These are phyloP conservation scores for Danio albolineatus DNA, from an alignment of 2,797 vertebrate genomes.

Conservation along the genomic window DNA sequence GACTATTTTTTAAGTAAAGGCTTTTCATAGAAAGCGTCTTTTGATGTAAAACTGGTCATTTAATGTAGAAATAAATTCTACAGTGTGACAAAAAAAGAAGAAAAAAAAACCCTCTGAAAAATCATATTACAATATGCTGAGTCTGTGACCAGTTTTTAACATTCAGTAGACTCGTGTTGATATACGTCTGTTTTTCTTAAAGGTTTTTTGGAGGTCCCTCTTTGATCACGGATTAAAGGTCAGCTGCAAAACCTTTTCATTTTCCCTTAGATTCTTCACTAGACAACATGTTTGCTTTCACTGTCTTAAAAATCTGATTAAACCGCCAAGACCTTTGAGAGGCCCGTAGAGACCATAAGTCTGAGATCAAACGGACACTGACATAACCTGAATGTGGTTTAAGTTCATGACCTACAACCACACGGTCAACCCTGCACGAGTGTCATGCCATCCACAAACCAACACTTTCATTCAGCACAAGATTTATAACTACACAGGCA, in stretches of 20 bases:
- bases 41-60: no score
- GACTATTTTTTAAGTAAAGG: no score
- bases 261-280: slow-evolving; percentile 10
- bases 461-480: not conserved
- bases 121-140: not conserved
- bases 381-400: slow-evolving; percentile 2
- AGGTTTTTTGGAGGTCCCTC: slow-evolving; percentile 2
- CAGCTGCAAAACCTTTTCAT: slow-evolving; percentile 25
- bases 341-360: slow-evolving; percentile 16
- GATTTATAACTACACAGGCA: not conserved
- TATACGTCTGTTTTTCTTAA: slow-evolving; percentile 1
- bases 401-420: slow-evolving; percentile 14
- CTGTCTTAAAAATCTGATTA: slow-evolving; percentile 38
- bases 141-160: not conserved
- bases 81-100: not conserved
- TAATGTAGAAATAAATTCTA: not conserved
- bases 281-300: slow-evolving; percentile 41
- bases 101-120: not conserved
- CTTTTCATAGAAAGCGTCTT: no score
- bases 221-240: slow-evolving; percentile 29
- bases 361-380: slow-evolving; percentile 32
- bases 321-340: slow-evolving; percentile 24
- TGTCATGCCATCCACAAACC: slow-evolving; percentile 1
- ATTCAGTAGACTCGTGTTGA: not conserved
- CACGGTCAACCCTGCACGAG: not conserved